Base-by-base conservation (phyloP, 2,888 invertebrate species). In the Linnaemya tessellans region DNA sequence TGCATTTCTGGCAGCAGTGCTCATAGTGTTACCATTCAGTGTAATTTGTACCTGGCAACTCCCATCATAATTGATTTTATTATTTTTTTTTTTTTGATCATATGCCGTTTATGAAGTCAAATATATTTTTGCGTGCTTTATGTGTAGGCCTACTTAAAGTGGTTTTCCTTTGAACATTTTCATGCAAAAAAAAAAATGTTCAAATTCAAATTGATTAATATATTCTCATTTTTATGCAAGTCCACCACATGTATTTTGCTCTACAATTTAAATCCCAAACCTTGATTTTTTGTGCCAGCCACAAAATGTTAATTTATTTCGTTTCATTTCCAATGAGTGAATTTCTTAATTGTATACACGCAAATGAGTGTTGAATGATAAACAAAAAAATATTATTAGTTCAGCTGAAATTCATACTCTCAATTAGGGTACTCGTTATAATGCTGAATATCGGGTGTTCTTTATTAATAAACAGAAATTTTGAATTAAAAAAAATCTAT, bases 271-370 rank as follows among this genome's bases (percentile, higher is more conserved):
- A 15, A 62, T 13, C 0, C 10, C 22, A 67, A 78, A 51, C 68
- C 60, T 70, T 79, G 78, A 60, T 68, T 43, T 77, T 58, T 78
- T 77, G 68, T 79, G 62, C 38, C 68, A 70, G 68, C 78, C 68
- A 79, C 62, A 79, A 62, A 51, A 70, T 62, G 38, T 77, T 67
- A 46, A 49, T 62, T 62, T 43, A 60, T 51, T 54, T 54, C 64
- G 18, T 75, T 65, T 41, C 20, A 79, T 80, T 80, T 80, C 73
- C 65, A 80, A 58, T 65, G 56, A 80, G 18, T 65, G 46, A 71
- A 9, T 73, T 73, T 38, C 46, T 65, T 73, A 80, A 73, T 65
- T 73, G 64, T 38, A n/a, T n/a, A 25, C 22, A 73, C 35, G 54
- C 38, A 80, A 73, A 56, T 73, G 64, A 46, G 25, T 49, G 54